A percentile compares a stretch with the other conserved stretches of the same genome.
Conservation (phyloP, 2,797 vertebrate species). For the Macrochelys suwanniensis region DNA sequence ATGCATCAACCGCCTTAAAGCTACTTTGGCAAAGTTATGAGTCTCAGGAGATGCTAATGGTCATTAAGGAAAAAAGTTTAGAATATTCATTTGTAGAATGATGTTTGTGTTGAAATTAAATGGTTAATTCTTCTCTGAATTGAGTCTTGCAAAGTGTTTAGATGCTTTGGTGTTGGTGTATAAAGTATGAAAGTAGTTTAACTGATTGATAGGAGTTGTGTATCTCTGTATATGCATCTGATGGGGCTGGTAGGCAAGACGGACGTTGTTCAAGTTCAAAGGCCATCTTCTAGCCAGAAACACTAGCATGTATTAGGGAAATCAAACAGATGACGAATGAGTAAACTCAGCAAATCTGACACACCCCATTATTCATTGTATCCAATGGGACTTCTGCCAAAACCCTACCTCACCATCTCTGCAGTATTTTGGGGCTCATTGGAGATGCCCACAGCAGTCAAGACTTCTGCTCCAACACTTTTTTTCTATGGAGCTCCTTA, state of each 20-base stretch:
- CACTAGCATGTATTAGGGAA: not conserved
- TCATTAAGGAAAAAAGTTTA: not conserved
- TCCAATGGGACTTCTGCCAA: not conserved
- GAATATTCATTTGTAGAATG: not conserved
- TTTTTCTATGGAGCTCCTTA: not conserved
- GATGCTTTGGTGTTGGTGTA: not conserved
- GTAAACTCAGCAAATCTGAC: not conserved
- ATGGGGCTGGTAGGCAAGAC: not conserved
- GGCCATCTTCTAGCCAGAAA: not conserved
- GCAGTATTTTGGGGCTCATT: not conserved
- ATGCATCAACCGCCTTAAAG: not conserved
- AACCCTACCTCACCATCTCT: not conserved
- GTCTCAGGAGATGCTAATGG: not conserved
- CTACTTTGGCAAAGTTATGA: not conserved
- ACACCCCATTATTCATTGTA: not conserved
- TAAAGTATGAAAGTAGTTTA: not conserved
- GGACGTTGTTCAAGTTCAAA: not conserved
- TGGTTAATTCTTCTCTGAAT: not conserved
- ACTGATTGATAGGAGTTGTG: not conserved
- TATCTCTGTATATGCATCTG: not conserved
- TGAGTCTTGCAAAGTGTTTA: not conserved
- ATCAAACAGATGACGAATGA: not conserved
- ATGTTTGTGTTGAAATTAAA: not conserved
- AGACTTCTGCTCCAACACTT: not conserved
- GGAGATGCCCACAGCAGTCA: not conserved